phyloP scores from a whole-genome alignment of 1,140 invertebrate species.

The Copidosoma floridanum region DNA sequence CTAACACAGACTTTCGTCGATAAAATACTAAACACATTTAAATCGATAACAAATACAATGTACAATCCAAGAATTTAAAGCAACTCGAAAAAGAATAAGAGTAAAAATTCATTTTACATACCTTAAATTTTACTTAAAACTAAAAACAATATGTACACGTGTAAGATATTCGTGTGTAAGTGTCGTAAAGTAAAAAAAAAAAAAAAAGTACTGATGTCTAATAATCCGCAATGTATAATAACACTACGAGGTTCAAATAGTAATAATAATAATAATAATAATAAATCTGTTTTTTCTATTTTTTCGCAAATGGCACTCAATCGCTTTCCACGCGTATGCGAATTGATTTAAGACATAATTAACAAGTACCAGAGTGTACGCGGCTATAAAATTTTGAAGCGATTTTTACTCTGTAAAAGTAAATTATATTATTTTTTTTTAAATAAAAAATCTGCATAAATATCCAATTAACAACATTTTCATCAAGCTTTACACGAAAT shows the following conservation, averaged over 20 bases:
- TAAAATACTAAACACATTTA: slow-evolving; percentile 1
- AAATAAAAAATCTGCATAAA: no score
- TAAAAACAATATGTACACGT: slow-evolving; percentile 18
- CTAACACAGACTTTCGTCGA: neutral
- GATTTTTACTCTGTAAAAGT: no score
- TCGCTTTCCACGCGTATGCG: neutral
- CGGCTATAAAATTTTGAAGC: no score
- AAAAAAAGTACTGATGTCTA: slow-evolving; percentile 4
- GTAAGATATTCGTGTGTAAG: neutral
- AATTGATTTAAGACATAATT: no score
- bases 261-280: no score
- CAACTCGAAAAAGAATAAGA: slow-evolving; percentile 4
- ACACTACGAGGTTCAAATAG: neutral
- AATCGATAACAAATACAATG: slow-evolving; percentile 21
- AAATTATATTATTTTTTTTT: no score
- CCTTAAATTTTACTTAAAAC: neutral
- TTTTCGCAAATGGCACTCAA: slow-evolving; percentile 27
- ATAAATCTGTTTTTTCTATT: slow-evolving; percentile 21
- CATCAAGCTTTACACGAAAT: no score
- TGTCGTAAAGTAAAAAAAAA: slow-evolving; percentile 13
- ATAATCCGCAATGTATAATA: slow-evolving; percentile 7
- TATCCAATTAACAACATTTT: no score
- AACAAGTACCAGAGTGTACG: no score
- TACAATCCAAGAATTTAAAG: neutral
- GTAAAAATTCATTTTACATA: neutral